Evolutionary conservation across 2,797 vertebrate genomes (phyloP), one percentile per base, ranked within the genome.

Genomic region (Echeneis naucrates): DNA sequence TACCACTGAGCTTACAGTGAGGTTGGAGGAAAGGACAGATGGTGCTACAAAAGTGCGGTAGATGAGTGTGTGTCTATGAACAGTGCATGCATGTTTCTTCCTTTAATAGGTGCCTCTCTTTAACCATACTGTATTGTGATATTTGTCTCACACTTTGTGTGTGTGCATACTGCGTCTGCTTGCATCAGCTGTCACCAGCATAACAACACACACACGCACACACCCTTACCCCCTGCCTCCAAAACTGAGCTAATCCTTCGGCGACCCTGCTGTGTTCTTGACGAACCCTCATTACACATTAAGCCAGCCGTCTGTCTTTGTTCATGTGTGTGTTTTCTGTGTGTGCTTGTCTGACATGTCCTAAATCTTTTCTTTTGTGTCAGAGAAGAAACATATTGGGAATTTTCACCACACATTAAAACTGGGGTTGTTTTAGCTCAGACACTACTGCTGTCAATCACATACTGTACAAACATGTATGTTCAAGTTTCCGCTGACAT

Each of bases 241-340:
- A 81, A 88, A 88, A 87, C 66, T 53, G 68, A 77, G 69, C 72
- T 90, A 86, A 89, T 90, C 88, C 84, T 69, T 72, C 16, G 21
- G 76, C 24, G 59, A 89, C 75, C 89, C 88, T 38, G 83, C 86
- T 92, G 91, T 77, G 88, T 87, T 90, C 83, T 84, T 82, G 70
- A 89, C 52, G 21, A 89, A 71, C 66, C 53, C 62, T 67, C 55
- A 68, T 81, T 80, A 77, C 83, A 87, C 75, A 78, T 84, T 84
- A 88, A 88, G 79, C 83, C 77, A 67, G 69, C 77, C 76, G 78
- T 88, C 82, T 82, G 85, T 88, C 81, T 83, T 26, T 42, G 38
- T 77, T 58, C 32, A 4, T 68, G 51, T 65, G 40, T 68, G 77
- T 78, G 68, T 75, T 65, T 55, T 42, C 33, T 30, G 40, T 65